These are phyloP conservation scores for Capromys pilorides DNA, from an alignment of 2,797 vertebrate species.

Conservation along the genomic window DNA sequence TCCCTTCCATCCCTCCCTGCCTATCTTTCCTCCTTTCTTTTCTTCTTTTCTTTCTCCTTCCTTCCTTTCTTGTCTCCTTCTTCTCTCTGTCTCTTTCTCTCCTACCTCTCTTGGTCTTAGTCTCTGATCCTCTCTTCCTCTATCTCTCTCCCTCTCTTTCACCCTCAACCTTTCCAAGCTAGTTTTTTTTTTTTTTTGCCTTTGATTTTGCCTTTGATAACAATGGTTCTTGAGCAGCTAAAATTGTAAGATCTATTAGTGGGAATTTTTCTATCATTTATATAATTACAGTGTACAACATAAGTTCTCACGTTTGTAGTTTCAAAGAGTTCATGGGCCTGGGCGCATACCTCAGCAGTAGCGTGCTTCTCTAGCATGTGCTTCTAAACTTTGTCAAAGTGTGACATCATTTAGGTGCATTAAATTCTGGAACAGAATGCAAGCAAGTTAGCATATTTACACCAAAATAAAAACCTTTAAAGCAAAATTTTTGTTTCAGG, in stretches of 20 bases:
- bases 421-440: neutral
- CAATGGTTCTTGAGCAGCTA: neutral
- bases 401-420: neutral
- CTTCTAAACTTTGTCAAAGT: neutral
- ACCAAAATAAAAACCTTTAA: neutral
- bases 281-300: neutral
- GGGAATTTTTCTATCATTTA: neutral
- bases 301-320: neutral
- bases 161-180: neutral
- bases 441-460: neutral
- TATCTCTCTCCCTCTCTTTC: no score
- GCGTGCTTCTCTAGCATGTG: neutral
- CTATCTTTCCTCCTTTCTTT: neutral
- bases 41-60: neutral
- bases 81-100: neutral
- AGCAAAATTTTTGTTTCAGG: neutral
- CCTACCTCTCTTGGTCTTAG: neutral
- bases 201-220: neutral
- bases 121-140: neutral
- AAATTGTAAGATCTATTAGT: neutral
- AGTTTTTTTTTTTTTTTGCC: neutral
- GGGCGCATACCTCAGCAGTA: neutral
- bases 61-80: neutral
- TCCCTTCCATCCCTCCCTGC: neutral
- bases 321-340: neutral